Evolutionary conservation across 2,113 vertebrate genomes (phyloP).

Genomic region (Xenotilapia leptura): DNA sequence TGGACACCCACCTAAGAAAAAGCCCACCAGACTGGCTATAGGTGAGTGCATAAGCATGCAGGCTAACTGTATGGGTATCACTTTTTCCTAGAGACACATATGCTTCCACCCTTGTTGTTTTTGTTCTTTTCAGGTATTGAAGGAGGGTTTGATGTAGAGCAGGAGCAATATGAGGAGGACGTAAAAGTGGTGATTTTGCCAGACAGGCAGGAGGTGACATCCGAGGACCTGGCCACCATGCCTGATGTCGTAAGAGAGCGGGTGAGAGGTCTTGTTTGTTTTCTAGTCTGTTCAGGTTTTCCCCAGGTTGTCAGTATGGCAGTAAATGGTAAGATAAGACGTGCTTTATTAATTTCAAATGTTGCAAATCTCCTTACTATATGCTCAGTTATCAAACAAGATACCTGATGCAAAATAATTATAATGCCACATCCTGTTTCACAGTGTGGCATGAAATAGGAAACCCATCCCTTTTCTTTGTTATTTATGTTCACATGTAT

Average conservation of each 20-base stretch:
- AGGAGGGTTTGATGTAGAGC: constrained; percentile 95
- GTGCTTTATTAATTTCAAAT: background rate
- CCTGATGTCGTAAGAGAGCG: constrained; percentile 90
- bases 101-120: background rate
- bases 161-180: constrained; percentile 90
- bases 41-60: constrained; percentile 67
- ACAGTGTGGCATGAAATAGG: background rate
- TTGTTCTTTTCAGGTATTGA: constrained; percentile 80
- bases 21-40: constrained; percentile 94
- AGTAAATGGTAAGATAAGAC: background rate
- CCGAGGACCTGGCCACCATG: constrained; percentile 82
- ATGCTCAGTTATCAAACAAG: background rate
- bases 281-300: background rate
- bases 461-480: background rate
- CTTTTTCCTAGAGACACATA: background rate
- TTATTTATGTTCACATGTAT: background rate
- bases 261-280: constrained; percentile 65
- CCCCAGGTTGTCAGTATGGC: background rate
- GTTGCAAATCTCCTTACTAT: background rate
- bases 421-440: background rate
- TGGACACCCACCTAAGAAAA: constrained; percentile 95
- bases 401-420: background rate
- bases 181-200: constrained; percentile 94
- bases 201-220: constrained; percentile 87
- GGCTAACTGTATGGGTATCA: background rate